Evolutionary conservation across 2,888 invertebrate genomes (phyloP).

Genomic region (Brenthis hecate): DNA sequence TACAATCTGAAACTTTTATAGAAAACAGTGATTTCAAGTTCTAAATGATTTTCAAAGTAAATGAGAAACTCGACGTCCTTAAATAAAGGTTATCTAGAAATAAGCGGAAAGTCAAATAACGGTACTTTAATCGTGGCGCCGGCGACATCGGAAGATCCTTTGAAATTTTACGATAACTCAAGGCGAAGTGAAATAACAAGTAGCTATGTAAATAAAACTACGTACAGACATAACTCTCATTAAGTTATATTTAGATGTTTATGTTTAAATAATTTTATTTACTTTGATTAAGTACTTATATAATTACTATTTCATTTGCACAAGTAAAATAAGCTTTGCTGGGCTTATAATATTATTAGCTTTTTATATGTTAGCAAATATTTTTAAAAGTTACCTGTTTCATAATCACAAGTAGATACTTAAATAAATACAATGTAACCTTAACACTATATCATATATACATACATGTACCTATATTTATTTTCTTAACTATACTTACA

Average conservation of each 20-base stretch:
- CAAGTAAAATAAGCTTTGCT: too few relatives aligned
- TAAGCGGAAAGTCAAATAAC: slow-evolving; percentile 29
- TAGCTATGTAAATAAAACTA: slow-evolving; percentile 13
- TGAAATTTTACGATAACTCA: slow-evolving; percentile 25
- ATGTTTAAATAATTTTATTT: background rate
- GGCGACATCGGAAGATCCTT: slow-evolving; percentile 23
- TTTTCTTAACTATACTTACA: too few relatives aligned
- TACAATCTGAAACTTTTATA: background rate
- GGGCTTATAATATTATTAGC: too few relatives aligned
- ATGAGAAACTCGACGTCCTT: slow-evolving; percentile 26
- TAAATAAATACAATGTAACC: too few relatives aligned
- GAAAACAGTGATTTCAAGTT: slow-evolving; percentile 10
- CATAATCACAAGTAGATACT: too few relatives aligned
- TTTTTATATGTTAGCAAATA: too few relatives aligned
- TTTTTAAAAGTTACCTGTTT: too few relatives aligned
- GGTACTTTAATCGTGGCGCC: slow-evolving; percentile 25
- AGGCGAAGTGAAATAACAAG: slow-evolving; percentile 16
- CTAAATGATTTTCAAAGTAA: slow-evolving; percentile 11
- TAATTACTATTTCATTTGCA: too few relatives aligned
- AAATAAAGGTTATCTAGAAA: slow-evolving; percentile 31
- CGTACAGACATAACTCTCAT: background rate
- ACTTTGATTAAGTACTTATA: too few relatives aligned
- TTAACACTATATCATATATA: too few relatives aligned
- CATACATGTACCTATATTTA: too few relatives aligned
- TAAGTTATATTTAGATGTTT: background rate